Percentiles rank a stretch among this genome's conserved stretches.
These are phyloP conservation scores for Mormoops blainvillei DNA, from an alignment of 2,113 vertebrate species.

Conservation along the genomic window DNA sequence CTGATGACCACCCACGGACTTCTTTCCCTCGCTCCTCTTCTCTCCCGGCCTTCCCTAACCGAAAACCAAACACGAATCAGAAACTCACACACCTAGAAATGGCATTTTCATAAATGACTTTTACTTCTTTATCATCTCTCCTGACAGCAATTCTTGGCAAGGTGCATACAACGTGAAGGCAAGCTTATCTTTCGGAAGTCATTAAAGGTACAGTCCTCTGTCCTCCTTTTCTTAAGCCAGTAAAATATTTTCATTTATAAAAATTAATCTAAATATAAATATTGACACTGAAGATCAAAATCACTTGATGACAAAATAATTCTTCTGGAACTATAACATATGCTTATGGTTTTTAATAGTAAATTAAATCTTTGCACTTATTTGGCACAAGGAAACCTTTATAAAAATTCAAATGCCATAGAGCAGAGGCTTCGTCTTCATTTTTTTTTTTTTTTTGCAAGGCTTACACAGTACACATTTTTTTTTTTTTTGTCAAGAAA, in stretches of 20 bases:
- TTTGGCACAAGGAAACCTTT: slow-evolving; percentile 86
- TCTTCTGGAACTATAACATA: slow-evolving; percentile 80
- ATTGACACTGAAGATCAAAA: slow-evolving; percentile 86
- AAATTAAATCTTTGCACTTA: slow-evolving; percentile 82
- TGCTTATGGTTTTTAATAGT: slow-evolving; percentile 80
- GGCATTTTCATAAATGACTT: slow-evolving; percentile 76
- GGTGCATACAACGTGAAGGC: slow-evolving; percentile 77
- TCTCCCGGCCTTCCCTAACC: not conserved
- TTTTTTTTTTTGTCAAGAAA: slow-evolving; percentile 70
- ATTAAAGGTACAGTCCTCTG: slow-evolving; percentile 68
- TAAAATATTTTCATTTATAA: slow-evolving; percentile 87
- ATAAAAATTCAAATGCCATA: slow-evolving; percentile 81
- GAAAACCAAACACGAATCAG: not conserved
- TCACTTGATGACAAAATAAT: slow-evolving; percentile 86
- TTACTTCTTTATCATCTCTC: slow-evolving; percentile 78
- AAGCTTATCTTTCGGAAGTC: slow-evolving; percentile 78
- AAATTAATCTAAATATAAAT: slow-evolving; percentile 87
- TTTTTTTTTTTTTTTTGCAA: slow-evolving; percentile 75
- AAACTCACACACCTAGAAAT: slow-evolving; percentile 40
- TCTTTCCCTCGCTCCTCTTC: not conserved
- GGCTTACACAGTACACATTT: slow-evolving; percentile 84
- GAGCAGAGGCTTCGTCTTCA: slow-evolving; percentile 72
- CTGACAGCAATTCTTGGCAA: slow-evolving; percentile 76
- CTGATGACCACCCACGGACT: not conserved
- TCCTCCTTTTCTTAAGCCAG: slow-evolving; percentile 77